Evolutionary conservation across 2,113 vertebrate species (phyloP).

Genomic region (Chelonoidis abingdonii): DNA sequence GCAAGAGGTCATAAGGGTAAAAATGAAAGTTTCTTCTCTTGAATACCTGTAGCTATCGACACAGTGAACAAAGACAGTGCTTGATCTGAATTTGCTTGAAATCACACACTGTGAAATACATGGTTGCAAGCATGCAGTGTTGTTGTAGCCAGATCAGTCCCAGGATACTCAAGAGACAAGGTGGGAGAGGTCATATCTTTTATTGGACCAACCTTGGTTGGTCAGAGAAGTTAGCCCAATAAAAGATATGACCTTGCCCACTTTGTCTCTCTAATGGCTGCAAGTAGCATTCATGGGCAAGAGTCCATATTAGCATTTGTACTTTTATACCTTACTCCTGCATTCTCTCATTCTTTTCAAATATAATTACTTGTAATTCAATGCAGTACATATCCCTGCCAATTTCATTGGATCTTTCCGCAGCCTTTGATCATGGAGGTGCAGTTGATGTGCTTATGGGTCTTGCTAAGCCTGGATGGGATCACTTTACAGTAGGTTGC

Average conservation of each 20-base stretch:
- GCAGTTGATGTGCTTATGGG: constrained; percentile 10
- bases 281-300: constrained; percentile 15
- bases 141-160: neutral
- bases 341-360: neutral
- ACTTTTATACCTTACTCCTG: neutral
- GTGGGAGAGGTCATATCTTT: neutral
- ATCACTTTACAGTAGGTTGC: constrained; percentile 17
- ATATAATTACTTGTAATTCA: constrained; percentile 29
- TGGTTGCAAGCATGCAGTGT: neutral
- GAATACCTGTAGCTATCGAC: constrained; percentile 22
- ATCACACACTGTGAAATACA: constrained; percentile 10
- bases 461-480: neutral
- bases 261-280: neutral
- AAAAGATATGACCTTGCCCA: neutral
- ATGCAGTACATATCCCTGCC: neutral
- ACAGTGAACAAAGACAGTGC: constrained; percentile 13
- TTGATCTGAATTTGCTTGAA: constrained; percentile 36
- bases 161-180: neutral
- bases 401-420: constrained; percentile 20
- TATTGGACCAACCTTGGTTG: neutral
- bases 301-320: neutral
- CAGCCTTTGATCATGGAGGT: neutral
- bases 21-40: neutral
- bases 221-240: neutral
- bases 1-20: neutral